Evolutionary conservation across 2,888 invertebrate species (phyloP).

Genomic region (Lasioglossum figueresi): DNA sequence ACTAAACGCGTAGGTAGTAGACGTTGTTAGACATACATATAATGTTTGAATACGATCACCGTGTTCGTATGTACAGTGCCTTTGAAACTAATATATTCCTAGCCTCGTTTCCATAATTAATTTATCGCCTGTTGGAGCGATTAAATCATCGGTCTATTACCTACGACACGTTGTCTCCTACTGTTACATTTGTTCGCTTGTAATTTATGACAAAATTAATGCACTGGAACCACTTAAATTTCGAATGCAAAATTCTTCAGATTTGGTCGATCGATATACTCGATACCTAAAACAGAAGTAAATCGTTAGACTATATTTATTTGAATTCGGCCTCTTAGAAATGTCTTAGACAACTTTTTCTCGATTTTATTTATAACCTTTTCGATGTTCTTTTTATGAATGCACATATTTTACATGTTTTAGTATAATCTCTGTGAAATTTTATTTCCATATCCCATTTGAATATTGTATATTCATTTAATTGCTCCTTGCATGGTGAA

Average conservation of each 20-base stretch:
- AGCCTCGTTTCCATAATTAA: conserved; percentile 61
- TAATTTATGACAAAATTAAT: not conserved
- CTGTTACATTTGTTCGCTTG: not conserved
- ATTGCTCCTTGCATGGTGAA: not conserved
- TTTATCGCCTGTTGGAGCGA: conserved; percentile 44
- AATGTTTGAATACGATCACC: not conserved
- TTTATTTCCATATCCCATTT: not conserved
- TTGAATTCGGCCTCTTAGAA: too few relatives aligned
- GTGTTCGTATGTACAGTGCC: not conserved
- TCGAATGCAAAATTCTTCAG: not conserved
- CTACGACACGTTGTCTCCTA: conserved; percentile 24
- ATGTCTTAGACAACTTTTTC: not conserved
- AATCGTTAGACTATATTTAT: not conserved
- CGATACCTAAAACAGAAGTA: not conserved
- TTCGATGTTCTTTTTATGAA: not conserved
- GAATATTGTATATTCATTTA: too few relatives aligned
- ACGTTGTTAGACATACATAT: not conserved
- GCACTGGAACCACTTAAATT: not conserved
- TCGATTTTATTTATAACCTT: not conserved
- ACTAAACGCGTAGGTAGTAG: not conserved
- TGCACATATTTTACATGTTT: not conserved
- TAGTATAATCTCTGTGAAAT: not conserved
- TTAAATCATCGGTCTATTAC: conserved; percentile 54
- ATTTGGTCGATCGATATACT: too few relatives aligned
- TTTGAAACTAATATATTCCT: conserved; percentile 28